Evolutionary conservation across 2,113 vertebrate species (phyloP).

Genomic region (Felis chaus): DNA sequence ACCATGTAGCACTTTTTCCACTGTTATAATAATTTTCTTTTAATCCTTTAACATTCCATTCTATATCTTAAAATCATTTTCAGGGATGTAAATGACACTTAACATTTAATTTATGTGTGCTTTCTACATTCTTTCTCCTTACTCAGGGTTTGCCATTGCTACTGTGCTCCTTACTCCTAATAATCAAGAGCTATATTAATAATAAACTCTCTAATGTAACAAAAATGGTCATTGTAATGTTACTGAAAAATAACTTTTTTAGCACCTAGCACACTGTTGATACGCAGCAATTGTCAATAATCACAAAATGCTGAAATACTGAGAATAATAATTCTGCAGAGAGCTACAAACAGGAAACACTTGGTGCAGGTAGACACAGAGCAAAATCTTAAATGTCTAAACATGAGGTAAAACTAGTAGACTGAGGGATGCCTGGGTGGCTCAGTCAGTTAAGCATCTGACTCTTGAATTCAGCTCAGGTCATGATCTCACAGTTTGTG

Average conservation of each 20-base stretch:
- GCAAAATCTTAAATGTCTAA: conserved; percentile 35
- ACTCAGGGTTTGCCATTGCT: neutral
- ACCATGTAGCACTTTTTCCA: neutral
- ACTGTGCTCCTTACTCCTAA: neutral
- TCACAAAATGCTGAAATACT: conserved; percentile 41
- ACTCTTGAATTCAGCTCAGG: too few species aligned
- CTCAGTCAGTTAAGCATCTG: too few species aligned
- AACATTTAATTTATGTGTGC: neutral
- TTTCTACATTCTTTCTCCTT: conserved; percentile 7
- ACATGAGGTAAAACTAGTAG: neutral
- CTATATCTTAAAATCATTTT: conserved; percentile 26
- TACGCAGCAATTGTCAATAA: conserved; percentile 45
- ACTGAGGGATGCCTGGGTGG: too few species aligned
- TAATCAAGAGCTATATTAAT: conserved; percentile 19
- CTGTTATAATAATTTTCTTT: conserved; percentile 6
- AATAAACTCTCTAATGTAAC: conserved; percentile 29
- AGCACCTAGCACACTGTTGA: conserved; percentile 18
- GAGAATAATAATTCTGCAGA: conserved; percentile 45
- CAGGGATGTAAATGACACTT: neutral
- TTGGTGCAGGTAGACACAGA: neutral
- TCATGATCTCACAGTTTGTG: too few species aligned
- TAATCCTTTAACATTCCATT: neutral
- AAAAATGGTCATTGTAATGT: conserved; percentile 30
- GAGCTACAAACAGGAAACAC: conserved; percentile 14
- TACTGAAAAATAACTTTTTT: conserved; percentile 16